Evolutionary conservation across 30 jellyfish, hydroid and myxozoan genomes (phyloP), one percentile per base, ranked within the genome.

Genomic region (Morbakka virulenta): DNA sequence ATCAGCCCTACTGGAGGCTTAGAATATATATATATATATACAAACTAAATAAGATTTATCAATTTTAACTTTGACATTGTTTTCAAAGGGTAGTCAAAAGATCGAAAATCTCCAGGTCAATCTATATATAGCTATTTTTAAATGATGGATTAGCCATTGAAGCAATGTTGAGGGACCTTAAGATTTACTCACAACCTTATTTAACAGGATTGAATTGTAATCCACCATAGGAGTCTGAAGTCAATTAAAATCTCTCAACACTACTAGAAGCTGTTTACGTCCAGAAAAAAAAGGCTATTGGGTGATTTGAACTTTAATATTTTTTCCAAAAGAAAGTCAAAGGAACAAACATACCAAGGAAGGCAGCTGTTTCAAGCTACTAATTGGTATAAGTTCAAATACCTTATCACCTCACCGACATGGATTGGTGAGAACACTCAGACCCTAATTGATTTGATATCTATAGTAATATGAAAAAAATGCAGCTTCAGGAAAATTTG

Each of bases 261-360:
- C 47, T 70, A 36, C 76, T 34, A n/a, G 82, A 70, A 35, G 2
- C 36, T 23, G 50, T 70, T 50, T 28, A 50, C 47, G 28, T 34
- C n/a, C n/a, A n/a, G n/a, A 12, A 71, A 36, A 22, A 36, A 41
- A 4, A 35, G 47, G 4, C 33, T 71, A 51, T 50, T 71, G 6
- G 83, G 83, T 41, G 83, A 71, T 51, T 26, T 71, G 62, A 71
- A 71, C 83, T 71, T 72, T 34, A 72, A 36, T 71, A 25, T 71
- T 3, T 50, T 71, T 21, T 71, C 30, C 77, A 71, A 26, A 29
- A 72, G 83, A 9, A 71, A 71, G 23, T 2, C 83, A 2, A 26
- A 4, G 27, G 83, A 71, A 2, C 76, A 71, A 71, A 49, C 49
- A 35, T 49, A 9, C 52, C 23, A 2, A 71, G 83, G 83, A 71